A percentile compares a stretch with the other conserved stretches of the same genome.
phyloP scores from a whole-genome alignment of 1,140 invertebrate genomes.

The Hestina assimilis region DNA sequence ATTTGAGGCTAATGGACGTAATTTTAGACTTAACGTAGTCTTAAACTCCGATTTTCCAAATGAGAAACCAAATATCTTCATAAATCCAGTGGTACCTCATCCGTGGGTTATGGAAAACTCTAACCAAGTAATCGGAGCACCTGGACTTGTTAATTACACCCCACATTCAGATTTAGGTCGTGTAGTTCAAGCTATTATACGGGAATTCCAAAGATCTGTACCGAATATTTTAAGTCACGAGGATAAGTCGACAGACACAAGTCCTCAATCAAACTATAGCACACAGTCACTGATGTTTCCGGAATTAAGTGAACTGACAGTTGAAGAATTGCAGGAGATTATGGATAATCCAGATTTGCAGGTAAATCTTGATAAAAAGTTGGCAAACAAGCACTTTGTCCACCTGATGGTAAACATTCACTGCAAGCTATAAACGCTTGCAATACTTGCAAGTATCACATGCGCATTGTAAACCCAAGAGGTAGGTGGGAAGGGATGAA shows the following conservation, averaged over 20 bases:
- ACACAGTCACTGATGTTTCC: conserved; percentile 75
- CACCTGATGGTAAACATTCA: too few relatives aligned
- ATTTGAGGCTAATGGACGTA: conserved; percentile 81
- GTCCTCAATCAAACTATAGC: conserved; percentile 47
- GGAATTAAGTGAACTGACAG: conserved; percentile 82
- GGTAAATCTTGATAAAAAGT: conserved; percentile 29
- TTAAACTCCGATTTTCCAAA: conserved; percentile 85
- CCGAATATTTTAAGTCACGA: conserved; percentile 41
- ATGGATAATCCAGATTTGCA: conserved; percentile 81
- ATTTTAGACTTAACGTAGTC: conserved; percentile 82
- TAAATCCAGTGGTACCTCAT: conserved; percentile 83
- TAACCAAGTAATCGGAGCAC: conserved; percentile 83
- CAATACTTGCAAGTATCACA: too few relatives aligned
- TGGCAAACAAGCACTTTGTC: too few relatives aligned
- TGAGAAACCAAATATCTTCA: conserved; percentile 84
- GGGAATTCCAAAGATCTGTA: conserved; percentile 84
- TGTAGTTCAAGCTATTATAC: conserved; percentile 87
- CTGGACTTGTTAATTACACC: conserved; percentile 86
- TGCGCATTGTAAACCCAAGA: too few relatives aligned
- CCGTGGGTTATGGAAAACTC: conserved; percentile 83
- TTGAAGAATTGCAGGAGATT: conserved; percentile 84
- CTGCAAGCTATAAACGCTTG: too few relatives aligned
- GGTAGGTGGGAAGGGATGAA: too few relatives aligned
- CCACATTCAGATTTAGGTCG: conserved; percentile 87
- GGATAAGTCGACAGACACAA: conserved; percentile 49